These are phyloP conservation scores for Trinectes maculatus DNA, from an alignment of 2,113 vertebrate species.

Conservation along the genomic window DNA sequence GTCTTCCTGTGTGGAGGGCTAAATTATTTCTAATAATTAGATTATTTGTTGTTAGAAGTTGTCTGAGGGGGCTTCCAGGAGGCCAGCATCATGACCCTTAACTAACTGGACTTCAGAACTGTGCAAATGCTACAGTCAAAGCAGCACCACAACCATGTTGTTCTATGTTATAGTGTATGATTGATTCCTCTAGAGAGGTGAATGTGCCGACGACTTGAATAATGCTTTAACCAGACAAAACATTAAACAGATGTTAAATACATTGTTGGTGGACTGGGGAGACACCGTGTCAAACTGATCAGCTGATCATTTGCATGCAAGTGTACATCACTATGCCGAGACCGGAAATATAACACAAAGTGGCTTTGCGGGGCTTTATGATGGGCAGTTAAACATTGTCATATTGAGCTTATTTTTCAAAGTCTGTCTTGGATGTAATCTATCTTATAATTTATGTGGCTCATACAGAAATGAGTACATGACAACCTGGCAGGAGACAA, in stretches of 20 bases:
- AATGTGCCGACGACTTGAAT: too few species aligned
- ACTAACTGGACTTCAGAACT: too few species aligned
- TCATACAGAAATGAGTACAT: constrained; percentile 12
- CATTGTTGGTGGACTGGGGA: neutral
- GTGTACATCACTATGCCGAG: constrained; percentile 2
- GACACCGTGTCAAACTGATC: constrained; percentile 2
- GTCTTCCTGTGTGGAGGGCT: too few species aligned
- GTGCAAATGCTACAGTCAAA: too few species aligned
- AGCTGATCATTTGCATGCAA: neutral
- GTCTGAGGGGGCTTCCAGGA: neutral
- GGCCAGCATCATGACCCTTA: too few species aligned
- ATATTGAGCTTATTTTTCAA: constrained; percentile 36
- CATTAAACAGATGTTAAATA: neutral
- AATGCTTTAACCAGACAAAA: too few species aligned
- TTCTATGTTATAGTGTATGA: too few species aligned
- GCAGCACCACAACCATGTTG: too few species aligned
- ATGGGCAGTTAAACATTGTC: constrained; percentile 16
- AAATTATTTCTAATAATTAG: too few species aligned
- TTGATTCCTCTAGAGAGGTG: too few species aligned
- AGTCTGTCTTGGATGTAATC: constrained; percentile 43
- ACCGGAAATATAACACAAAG: constrained; percentile 8
- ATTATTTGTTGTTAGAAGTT: neutral
- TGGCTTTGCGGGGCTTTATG: constrained; percentile 1
- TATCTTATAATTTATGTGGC: constrained; percentile 30
- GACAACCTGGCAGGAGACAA: constrained; percentile 47